Base-by-base conservation (phyloP, 2,888 invertebrate genomes). In the Luperina nickerlii region DNA sequence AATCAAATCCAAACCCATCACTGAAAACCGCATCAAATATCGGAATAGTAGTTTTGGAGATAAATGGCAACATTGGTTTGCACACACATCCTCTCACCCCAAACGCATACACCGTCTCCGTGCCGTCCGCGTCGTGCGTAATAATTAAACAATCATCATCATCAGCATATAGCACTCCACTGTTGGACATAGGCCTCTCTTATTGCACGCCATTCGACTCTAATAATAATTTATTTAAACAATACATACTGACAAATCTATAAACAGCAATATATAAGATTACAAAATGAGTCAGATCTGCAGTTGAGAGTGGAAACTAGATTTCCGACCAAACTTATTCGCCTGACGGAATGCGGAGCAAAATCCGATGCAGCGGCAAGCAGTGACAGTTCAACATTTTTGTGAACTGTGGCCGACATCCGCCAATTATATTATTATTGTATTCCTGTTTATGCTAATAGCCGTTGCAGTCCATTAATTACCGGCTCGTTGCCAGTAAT, bases 391-490 rank as follows among this genome's bases (percentile, higher is more conserved):
- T 48, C 42, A 62, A 67, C 48, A 20, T 24, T 51, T 45, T 11
- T n/a, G 27, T 54, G 60, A 79, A 24, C 80, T 71, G n/a, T 42
- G 60, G 60, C 68, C 57, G 51, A 68, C 66, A 65, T 75, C 72
- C 45, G 82, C 32, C 67, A 71, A 62, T 70, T 62, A 57, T 51
- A 70, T 68, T 66, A 78, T 66, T 79, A 62, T 60, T 32, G 62
- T 65, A 73, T 82, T 82, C 74, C 82, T 77, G 78, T 77, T 74
- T 51, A 45, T 38, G 60, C 15, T 45, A 70, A 71, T 60, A 48
- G 51, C 42, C 45, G 27, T 1, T 63, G 45, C 68, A 74, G 70
- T 67, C n/a, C 74, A 76, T 68, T 77, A 74, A 89, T 85, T 66
- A 85, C 68, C 27, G 11, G 38, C 70, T 81, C 65, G 70, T 79